Base-by-base conservation (phyloP, 2,113 vertebrate species). In the Coturnix japonica region DNA sequence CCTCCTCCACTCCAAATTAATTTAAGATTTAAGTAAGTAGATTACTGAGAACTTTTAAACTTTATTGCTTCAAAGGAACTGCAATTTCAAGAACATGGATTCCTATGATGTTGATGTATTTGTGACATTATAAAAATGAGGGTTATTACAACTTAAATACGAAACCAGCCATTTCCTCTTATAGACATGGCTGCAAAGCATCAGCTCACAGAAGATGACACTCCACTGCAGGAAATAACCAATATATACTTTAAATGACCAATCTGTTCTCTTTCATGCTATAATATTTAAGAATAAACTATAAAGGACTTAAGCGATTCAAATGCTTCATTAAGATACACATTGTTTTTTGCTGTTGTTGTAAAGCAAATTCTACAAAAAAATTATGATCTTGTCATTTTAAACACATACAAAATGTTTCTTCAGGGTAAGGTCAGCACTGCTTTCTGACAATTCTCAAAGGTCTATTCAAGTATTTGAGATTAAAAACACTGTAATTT, bases 221-320 rank as follows among this genome's bases (percentile, higher is more conserved):
- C 1, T 9, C 21, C 67, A 33, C 28, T 76, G 35, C 0, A 1
- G 16, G 43, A 81, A 78, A 90, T 23, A 69, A 31, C 25, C 17
- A 53, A 17, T 12, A 23, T 30, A 22, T 7, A 57, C 63, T 72
- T 78, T 80, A 77, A 90, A 74, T 41, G 43, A 75, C 14, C 59
- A 53, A n/a, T 25, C 20, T 64, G 7, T 31, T 78, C 35, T 78
- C n/a, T 83, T 74, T 35, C 28, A 49, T 53, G 41, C 21, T 31
- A 26, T 31, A 67, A 37, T n/a, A 56, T 74, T 74, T 74, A 74
- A 35, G 65, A 35, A 81, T 26, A 88, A 95, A 78, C 26, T 37
- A 9, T 44, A 85, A 60, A 4, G 8, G 20, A 44, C 5, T 71
- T 66, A 47, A 71, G 85, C 81, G 10, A 85, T 33, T 59, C 57